phyloP scores from a whole-genome alignment of 2,113 vertebrate genomes.

The Motacilla alba region DNA sequence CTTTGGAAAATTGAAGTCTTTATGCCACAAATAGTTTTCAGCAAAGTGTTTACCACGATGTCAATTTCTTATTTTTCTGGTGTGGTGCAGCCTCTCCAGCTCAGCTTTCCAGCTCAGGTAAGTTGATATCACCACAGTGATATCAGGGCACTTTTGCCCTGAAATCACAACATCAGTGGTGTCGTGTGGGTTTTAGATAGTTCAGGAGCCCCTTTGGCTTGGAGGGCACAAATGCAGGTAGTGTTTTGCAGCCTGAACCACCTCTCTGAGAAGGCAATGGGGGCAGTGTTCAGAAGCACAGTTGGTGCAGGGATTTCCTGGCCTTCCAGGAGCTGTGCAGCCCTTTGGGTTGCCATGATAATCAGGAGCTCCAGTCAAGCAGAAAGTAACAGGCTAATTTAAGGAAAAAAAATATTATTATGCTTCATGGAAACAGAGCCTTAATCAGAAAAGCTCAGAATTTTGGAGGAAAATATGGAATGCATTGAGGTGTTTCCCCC shows the following conservation, averaged over 20 bases:
- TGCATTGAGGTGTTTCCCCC: background rate
- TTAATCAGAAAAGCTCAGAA: background rate
- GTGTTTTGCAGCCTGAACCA: background rate
- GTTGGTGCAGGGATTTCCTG: background rate
- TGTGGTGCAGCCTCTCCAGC: background rate
- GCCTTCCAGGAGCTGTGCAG: fast-evolving
- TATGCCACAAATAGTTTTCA: background rate
- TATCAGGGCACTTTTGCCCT: background rate
- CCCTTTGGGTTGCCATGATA: background rate
- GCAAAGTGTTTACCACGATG: background rate
- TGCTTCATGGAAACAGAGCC: background rate
- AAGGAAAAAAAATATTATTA: background rate
- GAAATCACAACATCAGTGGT: background rate
- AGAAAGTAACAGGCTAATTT: background rate
- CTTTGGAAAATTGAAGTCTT: background rate
- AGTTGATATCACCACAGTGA: background rate
- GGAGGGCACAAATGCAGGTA: background rate
- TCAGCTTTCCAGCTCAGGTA: background rate
- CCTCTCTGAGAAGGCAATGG: background rate
- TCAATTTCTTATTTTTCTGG: background rate
- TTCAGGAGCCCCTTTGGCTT: background rate
- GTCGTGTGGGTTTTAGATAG: background rate
- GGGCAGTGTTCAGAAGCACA: fast-evolving
- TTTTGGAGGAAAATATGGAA: background rate
- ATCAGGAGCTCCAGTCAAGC: background rate